These are phyloP conservation scores for Oreotrochilus melanogaster DNA, from an alignment of 2,113 vertebrate species.

Conservation along the genomic window DNA sequence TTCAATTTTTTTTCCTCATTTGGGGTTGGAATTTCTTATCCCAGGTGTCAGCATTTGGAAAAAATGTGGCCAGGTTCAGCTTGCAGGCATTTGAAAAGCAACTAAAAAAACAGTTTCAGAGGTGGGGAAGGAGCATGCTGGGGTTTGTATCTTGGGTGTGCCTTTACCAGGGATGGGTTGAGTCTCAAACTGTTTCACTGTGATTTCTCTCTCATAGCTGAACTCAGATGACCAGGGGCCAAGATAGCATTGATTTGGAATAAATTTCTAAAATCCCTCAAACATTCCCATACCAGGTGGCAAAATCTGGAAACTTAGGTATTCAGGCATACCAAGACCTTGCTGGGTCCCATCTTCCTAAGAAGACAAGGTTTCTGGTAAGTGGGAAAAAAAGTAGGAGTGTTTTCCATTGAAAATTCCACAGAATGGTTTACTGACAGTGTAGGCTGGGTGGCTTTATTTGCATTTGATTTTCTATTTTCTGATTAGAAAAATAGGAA, in stretches of 20 bases:
- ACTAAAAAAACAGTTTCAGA: not conserved
- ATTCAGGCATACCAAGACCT: not conserved
- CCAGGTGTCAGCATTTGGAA: not conserved
- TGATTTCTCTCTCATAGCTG: not conserved
- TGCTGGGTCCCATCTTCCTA: not conserved
- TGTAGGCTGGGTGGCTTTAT: constrained; percentile 5
- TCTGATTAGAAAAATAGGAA: constrained; percentile 60
- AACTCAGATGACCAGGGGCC: not conserved
- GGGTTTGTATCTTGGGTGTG: accelerated
- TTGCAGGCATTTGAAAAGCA: not conserved
- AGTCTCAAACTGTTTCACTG: not conserved
- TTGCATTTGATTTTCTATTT: constrained; percentile 41
- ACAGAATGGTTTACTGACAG: not conserved
- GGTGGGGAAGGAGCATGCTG: not conserved
- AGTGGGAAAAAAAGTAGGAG: not conserved
- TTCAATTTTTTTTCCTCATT: not conserved
- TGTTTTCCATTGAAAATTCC: constrained; percentile 34
- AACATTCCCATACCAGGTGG: accelerated
- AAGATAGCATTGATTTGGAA: not conserved
- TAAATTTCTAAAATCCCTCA: not conserved
- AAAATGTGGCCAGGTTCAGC: not conserved
- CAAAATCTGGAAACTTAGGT: not conserved
- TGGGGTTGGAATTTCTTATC: not conserved
- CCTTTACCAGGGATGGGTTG: not conserved
- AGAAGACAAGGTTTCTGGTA: constrained; percentile 1